Evolutionary conservation across 2,888 invertebrate genomes (phyloP).

Genomic region (Pandemis heparana): DNA sequence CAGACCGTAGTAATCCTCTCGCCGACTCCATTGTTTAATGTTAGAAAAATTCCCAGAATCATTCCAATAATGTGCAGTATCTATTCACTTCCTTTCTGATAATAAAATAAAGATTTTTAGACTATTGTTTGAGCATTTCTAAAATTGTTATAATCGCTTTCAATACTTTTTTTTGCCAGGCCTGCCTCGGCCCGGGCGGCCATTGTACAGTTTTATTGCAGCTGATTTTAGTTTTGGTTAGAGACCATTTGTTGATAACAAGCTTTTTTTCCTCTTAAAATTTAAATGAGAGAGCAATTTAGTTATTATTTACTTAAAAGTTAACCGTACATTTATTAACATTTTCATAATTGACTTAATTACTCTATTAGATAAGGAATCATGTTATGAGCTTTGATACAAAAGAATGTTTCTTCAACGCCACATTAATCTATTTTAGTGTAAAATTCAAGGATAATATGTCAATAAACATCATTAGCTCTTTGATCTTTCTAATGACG

Average conservation of each 20-base stretch:
- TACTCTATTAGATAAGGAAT: neutral
- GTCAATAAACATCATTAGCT: conserved; percentile 12
- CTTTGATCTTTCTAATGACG: neutral
- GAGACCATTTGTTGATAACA: conserved; percentile 34
- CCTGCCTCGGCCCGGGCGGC: conserved; percentile 48
- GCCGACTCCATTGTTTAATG: conserved; percentile 70
- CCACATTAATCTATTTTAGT: neutral
- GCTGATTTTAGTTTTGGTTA: conserved; percentile 56
- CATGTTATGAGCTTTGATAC: conserved; percentile 1
- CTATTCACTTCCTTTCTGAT: conserved; percentile 81
- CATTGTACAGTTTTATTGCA: conserved; percentile 73
- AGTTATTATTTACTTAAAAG: neutral
- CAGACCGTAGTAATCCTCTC: conserved; percentile 50
- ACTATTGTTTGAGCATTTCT: conserved; percentile 73
- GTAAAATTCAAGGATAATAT: neutral
- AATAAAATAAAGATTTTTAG: conserved; percentile 71
- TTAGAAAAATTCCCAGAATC: conserved; percentile 70
- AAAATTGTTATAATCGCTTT: conserved; percentile 79
- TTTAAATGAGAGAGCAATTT: conserved; percentile 20
- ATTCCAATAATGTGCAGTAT: conserved; percentile 70
- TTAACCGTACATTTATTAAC: conserved; percentile 1
- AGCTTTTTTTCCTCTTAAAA: conserved; percentile 14
- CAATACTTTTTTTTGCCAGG: conserved; percentile 63
- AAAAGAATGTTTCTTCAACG: conserved; percentile 13
- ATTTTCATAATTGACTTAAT: conserved; percentile 21